Evolutionary conservation across 1,140 invertebrate genomes (phyloP).

Genomic region (Drosophila tropicalis): DNA sequence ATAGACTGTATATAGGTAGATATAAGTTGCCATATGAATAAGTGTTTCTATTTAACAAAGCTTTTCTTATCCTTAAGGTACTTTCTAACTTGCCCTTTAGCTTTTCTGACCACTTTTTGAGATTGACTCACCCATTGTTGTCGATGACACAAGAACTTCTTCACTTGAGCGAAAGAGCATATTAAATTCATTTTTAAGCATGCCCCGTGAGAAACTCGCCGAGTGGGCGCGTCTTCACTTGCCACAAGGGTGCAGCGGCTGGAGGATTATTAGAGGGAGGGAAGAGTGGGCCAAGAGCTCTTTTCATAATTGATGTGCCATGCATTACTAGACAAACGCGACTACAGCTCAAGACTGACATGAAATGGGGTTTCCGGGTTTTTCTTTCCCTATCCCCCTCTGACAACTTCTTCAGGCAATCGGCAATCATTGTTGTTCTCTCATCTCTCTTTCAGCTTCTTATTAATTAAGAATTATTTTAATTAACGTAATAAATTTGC

Average conservation of each 20-base stretch:
- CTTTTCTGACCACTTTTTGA: background rate
- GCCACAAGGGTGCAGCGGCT: background rate
- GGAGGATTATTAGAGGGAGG: too few relatives aligned
- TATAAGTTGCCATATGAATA: too few relatives aligned
- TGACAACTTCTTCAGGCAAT: conserved; percentile 13
- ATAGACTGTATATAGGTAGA: too few relatives aligned
- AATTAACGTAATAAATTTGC: conserved; percentile 83
- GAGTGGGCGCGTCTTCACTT: conserved; percentile 61
- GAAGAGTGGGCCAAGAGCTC: conserved; percentile 1
- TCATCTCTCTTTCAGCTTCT: conserved; percentile 45
- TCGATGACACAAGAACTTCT: conserved; percentile 33
- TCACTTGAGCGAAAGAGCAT: conserved; percentile 57
- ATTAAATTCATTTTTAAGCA: conserved; percentile 72
- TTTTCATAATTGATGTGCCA: conserved; percentile 68
- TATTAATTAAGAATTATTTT: conserved; percentile 83
- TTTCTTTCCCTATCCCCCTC: background rate
- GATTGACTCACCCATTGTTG: conserved; percentile 24
- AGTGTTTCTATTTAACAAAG: too few relatives aligned
- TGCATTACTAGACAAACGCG: conserved; percentile 67
- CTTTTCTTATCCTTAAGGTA: background rate
- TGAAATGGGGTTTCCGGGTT: conserved; percentile 36
- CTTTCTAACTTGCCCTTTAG: background rate
- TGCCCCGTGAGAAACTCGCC: conserved; percentile 68
- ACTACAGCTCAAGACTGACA: conserved; percentile 46
- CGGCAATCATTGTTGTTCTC: conserved; percentile 28